Base-by-base conservation (phyloP, 2,797 vertebrate genomes). In the Tapirus indicus region DNA sequence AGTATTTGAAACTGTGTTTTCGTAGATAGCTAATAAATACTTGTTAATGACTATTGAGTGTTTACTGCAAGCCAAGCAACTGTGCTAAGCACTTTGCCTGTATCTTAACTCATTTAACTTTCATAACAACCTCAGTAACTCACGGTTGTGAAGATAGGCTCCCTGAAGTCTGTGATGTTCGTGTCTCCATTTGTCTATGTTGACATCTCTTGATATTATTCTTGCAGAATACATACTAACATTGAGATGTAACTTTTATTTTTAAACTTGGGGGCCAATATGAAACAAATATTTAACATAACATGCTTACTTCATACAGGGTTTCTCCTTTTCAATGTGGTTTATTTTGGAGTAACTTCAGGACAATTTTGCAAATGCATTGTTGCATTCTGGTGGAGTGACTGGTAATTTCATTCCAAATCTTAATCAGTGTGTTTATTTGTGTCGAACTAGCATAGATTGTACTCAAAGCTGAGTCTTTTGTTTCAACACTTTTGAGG, bases 401-500 rank as follows among this genome's bases (percentile, higher is more conserved):
- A 56, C 68, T 32, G 58, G 60, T 60, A 35, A 41, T 49, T 92
- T 94, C 25, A 23, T 93, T 75, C 38, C 44, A 38, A 64, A 60
- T 47, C 68, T 91, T 94, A 49, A 41, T 49, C 77, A 92, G 13
- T 56, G 49, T 91, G 68, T 69, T 52, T 92, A 32, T 93, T 92
- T 77, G 12, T 97, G 44, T 77, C 91, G 66, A 90, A 64, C 32
- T 78, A 93, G 74, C 47, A 32, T 74, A 87, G 35, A 41, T 71
- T 88, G 49, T 82, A 88, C 20, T 87, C 13, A 87, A 44, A 95
- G 74, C 35, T 92, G 54, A 41, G 66, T 92, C 58, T 94, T 89
- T 58, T 91, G 64, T 96, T 96, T 95, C 60, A 80, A 60, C 58
- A 25, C 35, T 94, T 97, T 84, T 77, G 90, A 92, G 88, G 92